Base-by-base conservation (phyloP, 2,113 vertebrate genomes). In the Nibea albiflora region DNA sequence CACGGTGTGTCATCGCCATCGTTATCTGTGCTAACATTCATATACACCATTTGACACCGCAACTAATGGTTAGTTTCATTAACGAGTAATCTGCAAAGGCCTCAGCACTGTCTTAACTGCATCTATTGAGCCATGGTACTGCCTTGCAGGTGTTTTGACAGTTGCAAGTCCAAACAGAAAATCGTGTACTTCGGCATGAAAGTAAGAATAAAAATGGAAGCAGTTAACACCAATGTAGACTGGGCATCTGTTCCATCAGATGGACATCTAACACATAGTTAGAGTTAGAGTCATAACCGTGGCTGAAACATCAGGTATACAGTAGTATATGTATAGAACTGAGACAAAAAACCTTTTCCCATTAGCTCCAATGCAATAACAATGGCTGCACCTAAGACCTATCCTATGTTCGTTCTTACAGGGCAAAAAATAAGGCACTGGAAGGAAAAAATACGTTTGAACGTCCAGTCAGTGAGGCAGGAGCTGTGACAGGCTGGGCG, bases 291-390 rank as follows among this genome's bases (percentile, higher is more conserved):
- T 77, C 44, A 68, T 44, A 50, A 53, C 28, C 1, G 0, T 11
- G 22, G 4, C 17, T 58, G 20, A 67, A 46, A 66, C 11, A 14
- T 42, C 11, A 9, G 31, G 2, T 14, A 26, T 17, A 26, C 24
- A 26, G 24, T 26, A 24, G 17, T 61, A 39, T 39, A 39, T 39
- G 46, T 56, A 16, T 56, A 3, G 56, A 81, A 73, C 67, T 2
- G 82, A 67, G 47, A 69, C 31, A 52, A 60, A 42, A 56, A 72
- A 71, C 39, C 20, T 12, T 54, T 24, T 65, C 53, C 58, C 54
- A 47, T 81, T 83, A 71, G 52, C 14, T 73, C 24, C 61, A 85
- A 75, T 82, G 54, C 67, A 73, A 83, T 83, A 78, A 65, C 64
- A 77, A 82, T 75, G 28, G 10, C 73, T 75, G 44, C 14, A 22